phyloP scores from a whole-genome alignment of 2,888 invertebrate genomes.

The Spodoptera littoralis region DNA sequence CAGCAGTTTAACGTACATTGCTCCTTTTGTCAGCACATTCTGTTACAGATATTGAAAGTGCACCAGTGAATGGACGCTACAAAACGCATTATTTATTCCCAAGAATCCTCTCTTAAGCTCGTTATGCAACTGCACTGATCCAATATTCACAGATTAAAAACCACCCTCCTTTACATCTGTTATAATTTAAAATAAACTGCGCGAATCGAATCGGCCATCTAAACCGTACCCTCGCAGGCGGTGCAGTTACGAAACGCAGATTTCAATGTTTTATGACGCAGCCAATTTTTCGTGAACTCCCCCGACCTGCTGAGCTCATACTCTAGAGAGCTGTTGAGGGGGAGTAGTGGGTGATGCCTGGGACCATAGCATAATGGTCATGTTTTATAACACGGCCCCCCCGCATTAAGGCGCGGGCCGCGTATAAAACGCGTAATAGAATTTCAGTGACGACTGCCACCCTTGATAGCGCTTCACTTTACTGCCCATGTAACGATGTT shows the following conservation, averaged over 20 bases:
- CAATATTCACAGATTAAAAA: slow-evolving; percentile 68
- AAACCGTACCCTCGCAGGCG: slow-evolving; percentile 61
- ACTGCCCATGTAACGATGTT: slow-evolving; percentile 84
- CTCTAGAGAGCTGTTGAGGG: slow-evolving; percentile 55
- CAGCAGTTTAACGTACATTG: slow-evolving; percentile 9
- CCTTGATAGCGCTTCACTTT: slow-evolving; percentile 70
- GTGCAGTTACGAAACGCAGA: slow-evolving; percentile 73
- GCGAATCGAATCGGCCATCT: slow-evolving; percentile 83
- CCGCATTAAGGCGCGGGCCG: slow-evolving; percentile 80
- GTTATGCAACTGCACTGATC: slow-evolving; percentile 53
- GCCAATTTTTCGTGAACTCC: slow-evolving; percentile 67
- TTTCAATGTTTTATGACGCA: slow-evolving; percentile 77
- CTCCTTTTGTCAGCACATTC: too few species aligned
- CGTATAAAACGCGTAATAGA: slow-evolving; percentile 87
- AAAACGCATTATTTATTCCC: neutral
- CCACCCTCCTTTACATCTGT: slow-evolving; percentile 70
- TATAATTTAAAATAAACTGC: slow-evolving; percentile 87
- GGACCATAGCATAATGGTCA: slow-evolving; percentile 79
- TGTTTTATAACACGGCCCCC: slow-evolving; percentile 81
- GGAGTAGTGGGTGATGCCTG: slow-evolving; percentile 70
- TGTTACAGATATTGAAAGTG: too few species aligned
- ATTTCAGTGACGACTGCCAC: slow-evolving; percentile 82
- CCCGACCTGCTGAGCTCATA: slow-evolving; percentile 59
- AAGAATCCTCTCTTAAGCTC: slow-evolving; percentile 10
- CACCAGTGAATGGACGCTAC: too few species aligned